Evolutionary conservation across 1,140 invertebrate genomes (phyloP).

Genomic region (Drosophila santomea): DNA sequence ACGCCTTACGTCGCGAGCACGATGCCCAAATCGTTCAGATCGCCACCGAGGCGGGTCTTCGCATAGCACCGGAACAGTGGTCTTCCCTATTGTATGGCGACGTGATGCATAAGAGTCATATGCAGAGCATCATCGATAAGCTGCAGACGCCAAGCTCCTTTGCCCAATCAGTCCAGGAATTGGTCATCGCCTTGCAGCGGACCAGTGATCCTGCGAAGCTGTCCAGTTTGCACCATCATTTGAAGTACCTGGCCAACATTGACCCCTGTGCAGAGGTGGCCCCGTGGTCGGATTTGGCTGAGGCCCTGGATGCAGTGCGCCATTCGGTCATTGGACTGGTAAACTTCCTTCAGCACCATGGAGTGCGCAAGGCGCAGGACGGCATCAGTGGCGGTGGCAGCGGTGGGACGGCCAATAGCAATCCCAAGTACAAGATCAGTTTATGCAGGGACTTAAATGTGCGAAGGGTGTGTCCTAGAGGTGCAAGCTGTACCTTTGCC

Average conservation of each 20-base stretch:
- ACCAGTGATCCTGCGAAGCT: slow-evolving; percentile 95
- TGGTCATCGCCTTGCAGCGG: slow-evolving; percentile 95
- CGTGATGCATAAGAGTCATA: slow-evolving; percentile 97
- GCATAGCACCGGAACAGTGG: slow-evolving; percentile 99
- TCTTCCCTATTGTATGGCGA: slow-evolving; percentile 98
- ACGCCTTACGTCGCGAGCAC: slow-evolving; percentile 96
- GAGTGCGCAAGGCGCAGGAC: slow-evolving; percentile 88
- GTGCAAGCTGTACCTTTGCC: slow-evolving; percentile 95
- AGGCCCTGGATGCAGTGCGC: slow-evolving; percentile 92
- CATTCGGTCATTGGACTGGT: slow-evolving; percentile 93
- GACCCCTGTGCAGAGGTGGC: slow-evolving; percentile 89
- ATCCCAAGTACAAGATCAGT: slow-evolving; percentile 95
- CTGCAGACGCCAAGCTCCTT: slow-evolving; percentile 96
- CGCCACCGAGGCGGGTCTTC: slow-evolving; percentile 97
- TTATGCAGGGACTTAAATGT: slow-evolving; percentile 94
- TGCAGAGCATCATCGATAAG: slow-evolving; percentile 99
- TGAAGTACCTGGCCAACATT: slow-evolving; percentile 94
- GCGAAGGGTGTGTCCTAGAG: slow-evolving; percentile 92
- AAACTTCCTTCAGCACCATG: slow-evolving; percentile 93
- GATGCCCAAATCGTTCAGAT: slow-evolving; percentile 99
- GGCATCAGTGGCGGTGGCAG: slow-evolving; percentile 85
- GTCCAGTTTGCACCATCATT: slow-evolving; percentile 90
- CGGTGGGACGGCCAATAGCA: slow-evolving; percentile 86
- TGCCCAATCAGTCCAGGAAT: slow-evolving; percentile 95
- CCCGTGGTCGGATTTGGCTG: slow-evolving; percentile 90